Evolutionary conservation across 2,113 vertebrate genomes (phyloP).

Genomic region (Microcebus murinus): DNA sequence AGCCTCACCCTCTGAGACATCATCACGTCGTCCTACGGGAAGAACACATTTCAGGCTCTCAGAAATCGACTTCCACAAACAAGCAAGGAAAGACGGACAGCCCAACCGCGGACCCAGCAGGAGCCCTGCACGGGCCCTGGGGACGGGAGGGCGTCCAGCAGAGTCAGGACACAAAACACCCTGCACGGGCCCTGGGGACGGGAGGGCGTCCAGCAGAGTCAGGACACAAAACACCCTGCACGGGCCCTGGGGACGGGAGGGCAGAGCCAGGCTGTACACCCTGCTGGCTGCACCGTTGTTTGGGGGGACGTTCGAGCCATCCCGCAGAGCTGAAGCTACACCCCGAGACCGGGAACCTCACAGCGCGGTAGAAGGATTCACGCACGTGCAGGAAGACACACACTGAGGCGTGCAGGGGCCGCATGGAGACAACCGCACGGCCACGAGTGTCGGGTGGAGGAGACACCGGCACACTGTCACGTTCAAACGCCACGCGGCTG

Average conservation of each 20-base stretch:
- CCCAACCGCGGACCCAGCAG: not conserved
- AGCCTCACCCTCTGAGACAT: conserved; percentile 93
- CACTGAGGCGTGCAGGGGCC: not conserved
- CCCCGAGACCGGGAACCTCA: not conserved
- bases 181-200: not conserved
- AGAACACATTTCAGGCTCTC: conserved; percentile 64
- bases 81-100: too few species aligned
- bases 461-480: not conserved
- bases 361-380: not conserved
- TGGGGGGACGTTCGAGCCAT: too few species aligned
- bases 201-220: not conserved
- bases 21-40: conserved; percentile 95
- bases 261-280: not conserved
- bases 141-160: not conserved
- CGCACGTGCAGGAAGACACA: not conserved
- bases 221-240: not conserved
- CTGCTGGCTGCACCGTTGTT: too few species aligned
- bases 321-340: not conserved
- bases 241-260: not conserved
- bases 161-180: not conserved
- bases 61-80: not conserved
- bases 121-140: not conserved
- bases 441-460: too few species aligned
- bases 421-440: too few species aligned
- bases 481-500: not conserved